phyloP scores from a whole-genome alignment of 2,888 invertebrate species.

The Agrochola lychnidis region DNA sequence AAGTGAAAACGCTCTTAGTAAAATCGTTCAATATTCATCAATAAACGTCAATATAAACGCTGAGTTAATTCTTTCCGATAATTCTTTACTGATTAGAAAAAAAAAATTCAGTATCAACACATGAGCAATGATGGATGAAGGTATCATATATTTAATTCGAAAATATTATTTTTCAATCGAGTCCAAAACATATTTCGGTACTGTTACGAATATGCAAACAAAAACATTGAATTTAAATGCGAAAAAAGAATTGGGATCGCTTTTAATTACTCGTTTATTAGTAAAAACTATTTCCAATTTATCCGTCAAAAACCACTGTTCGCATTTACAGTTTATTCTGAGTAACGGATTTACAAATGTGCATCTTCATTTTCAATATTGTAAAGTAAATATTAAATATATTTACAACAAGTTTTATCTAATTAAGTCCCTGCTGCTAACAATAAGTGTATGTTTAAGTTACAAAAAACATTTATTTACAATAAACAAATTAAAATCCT shows the following conservation, averaged over 20 bases:
- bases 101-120: neutral
- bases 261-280: neutral
- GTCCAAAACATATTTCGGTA: neutral
- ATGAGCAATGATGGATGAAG: neutral
- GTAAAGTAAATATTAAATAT: neutral
- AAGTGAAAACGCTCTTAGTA: slow-evolving; percentile 71
- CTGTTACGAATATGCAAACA: neutral
- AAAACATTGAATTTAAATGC: neutral
- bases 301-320: neutral
- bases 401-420: neutral
- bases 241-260: neutral
- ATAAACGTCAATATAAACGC: slow-evolving; percentile 69
- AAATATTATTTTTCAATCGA: neutral
- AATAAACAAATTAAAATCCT: too few species aligned
- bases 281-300: neutral
- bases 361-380: neutral
- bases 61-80: slow-evolving; percentile 6
- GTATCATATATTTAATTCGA: neutral
- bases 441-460: neutral
- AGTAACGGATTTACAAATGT: neutral
- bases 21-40: slow-evolving; percentile 80
- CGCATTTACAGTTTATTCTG: neutral
- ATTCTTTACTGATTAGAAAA: neutral
- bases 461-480: neutral
- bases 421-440: neutral